Evolutionary conservation across 2,113 vertebrate genomes (phyloP).

Genomic region (Callopanchax toddi): DNA sequence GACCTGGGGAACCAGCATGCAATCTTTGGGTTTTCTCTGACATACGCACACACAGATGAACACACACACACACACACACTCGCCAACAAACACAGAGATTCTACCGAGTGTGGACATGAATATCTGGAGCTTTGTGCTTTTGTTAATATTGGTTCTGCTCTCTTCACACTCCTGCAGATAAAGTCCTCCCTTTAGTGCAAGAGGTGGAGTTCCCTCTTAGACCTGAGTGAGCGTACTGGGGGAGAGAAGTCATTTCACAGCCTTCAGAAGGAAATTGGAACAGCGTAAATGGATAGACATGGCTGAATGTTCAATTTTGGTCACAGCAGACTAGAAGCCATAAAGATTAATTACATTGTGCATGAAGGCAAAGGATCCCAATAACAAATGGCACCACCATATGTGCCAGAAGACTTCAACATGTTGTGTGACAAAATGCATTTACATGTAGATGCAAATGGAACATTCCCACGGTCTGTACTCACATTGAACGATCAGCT

Average conservation of each 20-base stretch:
- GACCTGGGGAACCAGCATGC: conserved; percentile 15
- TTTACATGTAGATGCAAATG: not conserved
- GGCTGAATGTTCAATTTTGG: conserved; percentile 41
- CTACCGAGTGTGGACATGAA: conserved; percentile 26
- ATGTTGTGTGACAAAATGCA: conserved; percentile 2
- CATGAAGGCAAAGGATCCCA: conserved; percentile 16
- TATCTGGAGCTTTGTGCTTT: conserved; percentile 34
- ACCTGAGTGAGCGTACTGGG: conserved; percentile 26
- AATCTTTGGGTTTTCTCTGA: conserved; percentile 22
- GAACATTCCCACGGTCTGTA: conserved; percentile 49
- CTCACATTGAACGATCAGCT: conserved; percentile 99
- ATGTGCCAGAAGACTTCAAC: not conserved
- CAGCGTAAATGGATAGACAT: conserved; percentile 41
- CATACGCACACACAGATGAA: not conserved
- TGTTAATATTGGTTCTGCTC: conserved; percentile 43
- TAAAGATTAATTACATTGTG: conserved; percentile 49
- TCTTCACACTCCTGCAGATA: conserved; percentile 39
- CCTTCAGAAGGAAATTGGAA: conserved; percentile 53
- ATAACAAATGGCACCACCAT: not conserved
- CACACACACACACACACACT: conserved; percentile 2
- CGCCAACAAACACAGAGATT: conserved; percentile 1
- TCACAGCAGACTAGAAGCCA: conserved; percentile 28
- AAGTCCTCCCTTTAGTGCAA: conserved; percentile 21
- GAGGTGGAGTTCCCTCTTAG: conserved; percentile 33
- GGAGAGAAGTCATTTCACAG: conserved; percentile 50